Evolutionary conservation across 2,113 vertebrate species (phyloP).

Genomic region (Syngnathus scovelli): DNA sequence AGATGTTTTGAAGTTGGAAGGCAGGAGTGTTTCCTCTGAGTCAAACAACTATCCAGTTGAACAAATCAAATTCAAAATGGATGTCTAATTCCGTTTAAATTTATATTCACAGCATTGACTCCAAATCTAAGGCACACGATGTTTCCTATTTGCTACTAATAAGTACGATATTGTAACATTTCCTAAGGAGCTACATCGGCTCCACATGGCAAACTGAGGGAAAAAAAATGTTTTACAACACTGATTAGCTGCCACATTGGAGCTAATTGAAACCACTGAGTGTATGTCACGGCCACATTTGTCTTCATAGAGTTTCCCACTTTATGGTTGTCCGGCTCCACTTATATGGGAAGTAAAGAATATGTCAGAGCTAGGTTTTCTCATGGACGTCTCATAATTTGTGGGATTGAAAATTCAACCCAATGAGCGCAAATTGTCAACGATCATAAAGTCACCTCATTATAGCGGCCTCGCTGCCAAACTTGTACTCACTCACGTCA

Average conservation of each 20-base stretch:
- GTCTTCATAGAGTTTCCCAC: slow-evolving; percentile 27
- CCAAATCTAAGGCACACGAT: not conserved
- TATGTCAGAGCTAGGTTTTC: slow-evolving; percentile 22
- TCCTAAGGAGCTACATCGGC: not conserved
- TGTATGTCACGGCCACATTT: slow-evolving; percentile 37
- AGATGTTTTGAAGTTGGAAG: no score
- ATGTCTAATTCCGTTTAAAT: not conserved
- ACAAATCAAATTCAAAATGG: not conserved
- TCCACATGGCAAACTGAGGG: slow-evolving; percentile 15
- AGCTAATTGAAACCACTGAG: slow-evolving; percentile 41
- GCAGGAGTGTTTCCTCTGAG: no score
- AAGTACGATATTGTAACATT: slow-evolving; percentile 11
- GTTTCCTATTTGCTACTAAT: slow-evolving; percentile 12
- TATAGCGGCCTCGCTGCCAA: slow-evolving; percentile 28
- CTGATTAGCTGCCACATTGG: slow-evolving; percentile 40
- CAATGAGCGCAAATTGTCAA: slow-evolving; percentile 37
- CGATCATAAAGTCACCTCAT: slow-evolving; percentile 43
- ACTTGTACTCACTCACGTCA: slow-evolving; percentile 34
- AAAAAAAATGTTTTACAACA: slow-evolving; percentile 13
- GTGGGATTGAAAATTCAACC: slow-evolving; percentile 33
- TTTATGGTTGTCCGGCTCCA: slow-evolving; percentile 16
- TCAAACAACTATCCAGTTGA: not conserved
- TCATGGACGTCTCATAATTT: slow-evolving; percentile 21
- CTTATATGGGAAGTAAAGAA: slow-evolving; percentile 22
- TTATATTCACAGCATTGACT: not conserved